Conservation (phyloP, 2,797 vertebrate species). For the Rallus crepitans region DNA sequence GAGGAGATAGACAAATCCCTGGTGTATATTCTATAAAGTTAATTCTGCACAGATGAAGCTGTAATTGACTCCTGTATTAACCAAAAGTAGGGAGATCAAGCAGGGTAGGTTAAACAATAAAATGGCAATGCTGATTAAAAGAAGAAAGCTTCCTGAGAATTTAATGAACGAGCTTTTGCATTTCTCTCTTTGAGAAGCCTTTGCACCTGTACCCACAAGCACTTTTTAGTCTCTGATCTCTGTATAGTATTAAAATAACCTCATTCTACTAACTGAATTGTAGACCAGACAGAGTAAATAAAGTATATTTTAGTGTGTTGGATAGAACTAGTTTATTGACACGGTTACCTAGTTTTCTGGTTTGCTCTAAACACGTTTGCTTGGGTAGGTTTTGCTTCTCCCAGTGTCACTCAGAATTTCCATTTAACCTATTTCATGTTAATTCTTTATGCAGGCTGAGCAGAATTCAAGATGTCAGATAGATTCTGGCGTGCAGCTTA, state of each 20-base stretch:
- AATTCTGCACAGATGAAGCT: conserved; percentile 82
- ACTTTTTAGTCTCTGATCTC: conserved; percentile 20
- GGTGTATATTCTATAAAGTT: conserved; percentile 80
- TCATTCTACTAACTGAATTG: background rate
- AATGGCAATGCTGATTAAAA: conserved; percentile 67
- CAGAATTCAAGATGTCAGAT: background rate
- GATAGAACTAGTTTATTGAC: background rate
- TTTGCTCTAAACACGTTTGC: background rate
- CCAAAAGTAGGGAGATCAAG: conserved; percentile 76
- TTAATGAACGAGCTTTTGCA: conserved; percentile 40
- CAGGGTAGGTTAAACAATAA: conserved; percentile 68
- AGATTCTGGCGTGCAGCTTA: background rate
- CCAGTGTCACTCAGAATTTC: background rate
- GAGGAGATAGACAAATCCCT: conserved; percentile 78
- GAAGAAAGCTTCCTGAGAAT: conserved; percentile 4
- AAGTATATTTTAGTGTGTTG: background rate
- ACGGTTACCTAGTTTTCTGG: background rate
- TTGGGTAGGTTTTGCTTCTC: background rate
- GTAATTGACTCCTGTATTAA: conserved; percentile 80
- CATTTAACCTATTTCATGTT: background rate
- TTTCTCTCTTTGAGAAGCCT: conserved; percentile 37
- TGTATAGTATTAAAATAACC: conserved; percentile 33
- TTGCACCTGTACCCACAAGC: background rate
- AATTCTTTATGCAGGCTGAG: background rate
- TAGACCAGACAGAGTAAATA: background rate